Evolutionary conservation across 2,113 vertebrate genomes (phyloP), one percentile per base, ranked within the genome.

Genomic region (Cyanoderma ruficeps): DNA sequence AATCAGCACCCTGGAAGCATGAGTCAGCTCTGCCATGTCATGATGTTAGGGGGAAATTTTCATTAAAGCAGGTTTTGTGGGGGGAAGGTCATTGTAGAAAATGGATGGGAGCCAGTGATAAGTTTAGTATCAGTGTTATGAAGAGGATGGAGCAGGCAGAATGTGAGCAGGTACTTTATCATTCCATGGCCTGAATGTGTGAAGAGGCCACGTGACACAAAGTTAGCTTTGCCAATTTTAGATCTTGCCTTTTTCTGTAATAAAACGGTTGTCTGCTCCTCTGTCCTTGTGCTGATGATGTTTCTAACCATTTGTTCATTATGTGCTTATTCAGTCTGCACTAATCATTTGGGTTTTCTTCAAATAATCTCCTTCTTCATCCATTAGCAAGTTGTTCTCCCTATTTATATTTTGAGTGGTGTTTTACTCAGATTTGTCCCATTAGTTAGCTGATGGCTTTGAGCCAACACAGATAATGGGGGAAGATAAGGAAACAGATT

Each of bases 401-500:
- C 20, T 75, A 7, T 76, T 92, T 80, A 46, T 79, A 46, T 46
- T 86, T 64, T 44, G 25, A 74, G 31, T 61, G 39, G 22, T 83
- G 18, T 63, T 87, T 81, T 70, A 39, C 18, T 76, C 25, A 24
- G 87, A 77, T 77, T 63, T 69, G 49, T 83, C 39, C 31, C 37
- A 13, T 90, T 79, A 91, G 70, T 91, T 87, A 79, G 31, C n/a
- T 87, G 53, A 78, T 91, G 74, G 76, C 61, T 94, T 81, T 37
- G 35, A 94, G 85, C 63, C 83, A 90, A 7, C 8, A 5, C 7
- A 13, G 37, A 57, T 46, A 72, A 60, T 42, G 31, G 67, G 16
- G 9, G 11, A 75, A 94, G 33, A 37, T 28, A 68, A 83, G 18
- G 50, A 61, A 78, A 47, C 37, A 68, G 33, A 47, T 79, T 60